These are phyloP conservation scores for Amitus sp. DNA, from an alignment of 2,888 invertebrate species.

Conservation along the genomic window DNA sequence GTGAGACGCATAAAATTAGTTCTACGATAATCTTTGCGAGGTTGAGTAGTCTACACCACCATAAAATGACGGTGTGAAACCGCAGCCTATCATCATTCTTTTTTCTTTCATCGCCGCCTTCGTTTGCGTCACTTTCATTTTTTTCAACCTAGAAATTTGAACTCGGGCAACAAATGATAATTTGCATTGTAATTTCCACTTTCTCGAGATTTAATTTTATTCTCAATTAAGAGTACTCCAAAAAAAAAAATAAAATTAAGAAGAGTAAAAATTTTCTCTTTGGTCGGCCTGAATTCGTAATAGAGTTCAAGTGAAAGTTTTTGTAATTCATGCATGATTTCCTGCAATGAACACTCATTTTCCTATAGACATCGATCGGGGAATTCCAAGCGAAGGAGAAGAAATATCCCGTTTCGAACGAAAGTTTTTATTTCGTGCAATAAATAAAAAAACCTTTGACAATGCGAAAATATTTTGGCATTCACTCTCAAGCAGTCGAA, in stretches of 20 bases:
- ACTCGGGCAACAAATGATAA: not conserved
- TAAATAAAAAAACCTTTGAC: not conserved
- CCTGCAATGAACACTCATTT: too few species aligned
- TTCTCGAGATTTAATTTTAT: not conserved
- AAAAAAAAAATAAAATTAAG: slow-evolving; percentile 19
- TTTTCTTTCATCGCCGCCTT: slow-evolving; percentile 17
- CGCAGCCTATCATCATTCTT: slow-evolving; percentile 37
- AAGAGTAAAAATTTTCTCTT: slow-evolving; percentile 14
- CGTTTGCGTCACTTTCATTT: slow-evolving; percentile 21
- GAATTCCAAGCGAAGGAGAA: not conserved
- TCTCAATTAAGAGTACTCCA: slow-evolving; percentile 11
- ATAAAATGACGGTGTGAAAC: slow-evolving; percentile 38
- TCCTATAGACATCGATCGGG: not conserved
- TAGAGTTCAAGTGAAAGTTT: slow-evolving; percentile 24
- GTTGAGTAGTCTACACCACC: slow-evolving; percentile 37
- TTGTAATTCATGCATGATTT: too few species aligned
- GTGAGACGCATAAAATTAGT: slow-evolving; percentile 39
- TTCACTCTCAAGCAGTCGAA: too few species aligned
- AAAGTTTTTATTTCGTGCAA: not conserved
- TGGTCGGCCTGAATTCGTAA: slow-evolving; percentile 8
- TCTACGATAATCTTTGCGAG: slow-evolving; percentile 38
- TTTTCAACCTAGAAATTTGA: not conserved
- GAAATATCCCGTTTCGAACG: not conserved
- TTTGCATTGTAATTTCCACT: not conserved
- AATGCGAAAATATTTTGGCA: not conserved